phyloP scores from a whole-genome alignment of 2,797 vertebrate species.

The Gymnoscopelus braueri region DNA sequence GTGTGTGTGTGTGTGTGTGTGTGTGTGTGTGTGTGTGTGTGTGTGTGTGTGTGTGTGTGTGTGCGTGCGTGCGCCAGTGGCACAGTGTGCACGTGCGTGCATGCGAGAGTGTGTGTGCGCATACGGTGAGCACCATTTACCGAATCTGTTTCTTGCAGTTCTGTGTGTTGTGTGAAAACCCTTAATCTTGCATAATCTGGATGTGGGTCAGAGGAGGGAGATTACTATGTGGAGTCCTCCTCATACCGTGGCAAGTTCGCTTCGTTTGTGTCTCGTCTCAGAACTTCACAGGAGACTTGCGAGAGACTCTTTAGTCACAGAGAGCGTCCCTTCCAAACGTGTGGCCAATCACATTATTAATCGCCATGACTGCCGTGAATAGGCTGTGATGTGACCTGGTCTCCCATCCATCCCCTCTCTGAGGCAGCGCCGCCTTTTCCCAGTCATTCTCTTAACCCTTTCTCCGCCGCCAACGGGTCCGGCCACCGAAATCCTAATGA shows the following conservation, averaged over 20 bases:
- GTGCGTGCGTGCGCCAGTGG: not conserved
- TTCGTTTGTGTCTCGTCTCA: slow-evolving; percentile 56
- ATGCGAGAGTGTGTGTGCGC: slow-evolving; percentile 16
- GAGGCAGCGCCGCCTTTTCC: slow-evolving; percentile 69
- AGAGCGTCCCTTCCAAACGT: slow-evolving; percentile 68
- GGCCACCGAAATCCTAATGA: slow-evolving; percentile 78
- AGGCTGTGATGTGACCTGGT: slow-evolving; percentile 74
- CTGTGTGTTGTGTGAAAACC: slow-evolving; percentile 7
- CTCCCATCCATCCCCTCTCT: slow-evolving; percentile 55
- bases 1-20: not conserved
- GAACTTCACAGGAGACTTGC: slow-evolving; percentile 53
- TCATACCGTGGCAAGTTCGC: slow-evolving; percentile 32
- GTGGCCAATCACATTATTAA: slow-evolving; percentile 80
- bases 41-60: not conserved
- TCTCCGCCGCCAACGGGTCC: slow-evolving; percentile 50
- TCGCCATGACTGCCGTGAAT: slow-evolving; percentile 72
- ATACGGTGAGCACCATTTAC: not conserved
- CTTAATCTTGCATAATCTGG: too few species aligned
- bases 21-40: not conserved
- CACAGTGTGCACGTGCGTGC: slow-evolving; percentile 2
- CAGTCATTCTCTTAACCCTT: slow-evolving; percentile 75
- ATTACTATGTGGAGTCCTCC: not conserved
- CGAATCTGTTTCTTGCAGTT: not conserved
- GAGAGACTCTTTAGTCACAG: slow-evolving; percentile 60
- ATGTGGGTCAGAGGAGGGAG: too few species aligned